Base-by-base conservation (phyloP, 2,113 vertebrate species). In the Pogonocichla stellata region DNA sequence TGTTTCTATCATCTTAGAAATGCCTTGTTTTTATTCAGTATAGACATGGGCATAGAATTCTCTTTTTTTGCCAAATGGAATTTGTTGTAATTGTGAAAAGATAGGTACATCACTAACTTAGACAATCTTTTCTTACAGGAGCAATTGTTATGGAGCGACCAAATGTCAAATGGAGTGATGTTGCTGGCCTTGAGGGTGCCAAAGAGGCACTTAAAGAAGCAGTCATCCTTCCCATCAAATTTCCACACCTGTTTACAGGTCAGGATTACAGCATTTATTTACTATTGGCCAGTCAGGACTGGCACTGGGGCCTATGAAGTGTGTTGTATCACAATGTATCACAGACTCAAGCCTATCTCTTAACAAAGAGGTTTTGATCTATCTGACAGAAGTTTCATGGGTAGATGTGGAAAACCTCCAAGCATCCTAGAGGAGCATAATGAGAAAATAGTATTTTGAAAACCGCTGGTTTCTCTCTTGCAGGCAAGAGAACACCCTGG, bases 161-260 rank as follows among this genome's bases (percentile, higher is more conserved):
- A 88, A 99, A 99, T 80, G 98, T 99, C 70, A 98, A 99, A 78
- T 99, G 99, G 99, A 99, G 95, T 43, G 99, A 99, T 92, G 99
- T 99, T 51, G 99, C 99, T 84, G 99, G 99, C 65, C 98, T 99
- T 0, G 99, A 99, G 95, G 99, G 99, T 80, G 99, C 99, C 72
- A 99, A 99, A 95, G 99, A 99, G 94, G 99, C 99, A 2, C 98
- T 99, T 58, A 99, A 99, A 97, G 99, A 99, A 97, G 99, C 99
- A 24, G 99, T 99, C 64, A 99, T 99, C 95, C 96, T 99, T 95
- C 99, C 99, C 57, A 99, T 99, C 96, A 99, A 99, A 96, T 99
- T 99, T 94, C 99, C 99, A 24, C 99, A 99, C 88, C 98, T 99
- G 31, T 99, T 99, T 96, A 99, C 99, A 97, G 99, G 99, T 99